Conservation (phyloP, 2,113 vertebrate species). For the Brevimyrus niger region DNA sequence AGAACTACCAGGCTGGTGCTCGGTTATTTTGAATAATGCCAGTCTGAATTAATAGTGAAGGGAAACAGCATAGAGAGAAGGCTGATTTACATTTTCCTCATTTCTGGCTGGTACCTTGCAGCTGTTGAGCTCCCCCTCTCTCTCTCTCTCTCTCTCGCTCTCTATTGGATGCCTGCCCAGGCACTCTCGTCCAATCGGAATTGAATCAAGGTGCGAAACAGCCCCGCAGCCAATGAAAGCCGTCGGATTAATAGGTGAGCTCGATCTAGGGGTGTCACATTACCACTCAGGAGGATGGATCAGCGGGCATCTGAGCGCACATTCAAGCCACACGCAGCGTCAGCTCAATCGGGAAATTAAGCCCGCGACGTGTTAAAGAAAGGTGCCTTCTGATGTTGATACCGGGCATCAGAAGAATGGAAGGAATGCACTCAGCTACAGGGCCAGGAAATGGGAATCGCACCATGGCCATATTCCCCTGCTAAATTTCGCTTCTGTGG, state of each 20-base stretch:
- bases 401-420: slow-evolving; percentile 13
- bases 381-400: slow-evolving; percentile 26
- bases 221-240: not conserved
- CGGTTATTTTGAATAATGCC: not conserved
- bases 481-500: not conserved
- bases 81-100: not conserved
- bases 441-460: not conserved
- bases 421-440: slow-evolving; percentile 20
- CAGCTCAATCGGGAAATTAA: slow-evolving; percentile 29
- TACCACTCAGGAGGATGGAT: slow-evolving; percentile 7
- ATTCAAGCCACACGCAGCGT: not conserved
- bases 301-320: not conserved
- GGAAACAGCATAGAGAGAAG: not conserved
- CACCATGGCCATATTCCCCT: too few species aligned
- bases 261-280: not conserved
- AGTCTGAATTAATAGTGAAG: not conserved
- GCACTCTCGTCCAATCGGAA: slow-evolving; percentile 6
- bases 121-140: not conserved
- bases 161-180: not conserved
- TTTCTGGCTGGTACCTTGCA: not conserved
- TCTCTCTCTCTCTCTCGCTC: not conserved
- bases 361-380: not conserved
- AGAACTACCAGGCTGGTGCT: not conserved
- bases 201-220: slow-evolving; percentile 5
- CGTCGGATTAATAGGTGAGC: not conserved